Base-by-base conservation (phyloP, 2,888 invertebrate genomes). In the Lochmaea crataegi region DNA sequence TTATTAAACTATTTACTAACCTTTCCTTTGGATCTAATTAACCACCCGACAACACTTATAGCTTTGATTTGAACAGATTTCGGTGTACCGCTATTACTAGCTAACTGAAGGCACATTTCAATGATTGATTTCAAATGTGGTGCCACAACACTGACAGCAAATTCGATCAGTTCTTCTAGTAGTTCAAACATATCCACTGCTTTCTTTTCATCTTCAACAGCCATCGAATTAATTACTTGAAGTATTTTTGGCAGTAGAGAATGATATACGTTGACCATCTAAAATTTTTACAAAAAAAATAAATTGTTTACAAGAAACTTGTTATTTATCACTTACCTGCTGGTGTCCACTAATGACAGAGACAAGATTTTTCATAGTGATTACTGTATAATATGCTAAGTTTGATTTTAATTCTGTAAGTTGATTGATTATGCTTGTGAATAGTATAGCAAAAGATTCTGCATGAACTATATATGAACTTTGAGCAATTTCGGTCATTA, bases 11-110 rank as follows among this genome's bases (percentile, higher is more conserved):
- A 10, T 58, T 38, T 71, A 66, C 71, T 57, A 75, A 90, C 89
- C 87, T 94, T 94, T 84, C 93, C 94, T 85, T 94, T 94, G 2
- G 91, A 87, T 71, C 91, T 89, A 12, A 91, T 90, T 60, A 94
- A 82, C 86, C 90, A 91, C 0, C 92, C 91, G n/a, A 83, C 88
- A 72, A 92, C 91, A 58, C 90, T 88, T 18, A 94, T 89, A 1
- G 92, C 91, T 85, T 93, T 93, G 5, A 92, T 90, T 81, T 93
- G 90, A 12, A 94, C 87, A 45, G 89, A 87, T 75, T 90, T 90
- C 6, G 90, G 90, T 16, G 91, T 85, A 16, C 88, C 85, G 64
- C 86, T 86, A 74, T 92, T 90, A 72, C 88, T 88, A 12, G 91
- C 90, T 22, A 92, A 88, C 79, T 89, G 88, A 66, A 94, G 86